phyloP scores from a whole-genome alignment of 2,113 vertebrate genomes.

The Bettongia penicillata region DNA sequence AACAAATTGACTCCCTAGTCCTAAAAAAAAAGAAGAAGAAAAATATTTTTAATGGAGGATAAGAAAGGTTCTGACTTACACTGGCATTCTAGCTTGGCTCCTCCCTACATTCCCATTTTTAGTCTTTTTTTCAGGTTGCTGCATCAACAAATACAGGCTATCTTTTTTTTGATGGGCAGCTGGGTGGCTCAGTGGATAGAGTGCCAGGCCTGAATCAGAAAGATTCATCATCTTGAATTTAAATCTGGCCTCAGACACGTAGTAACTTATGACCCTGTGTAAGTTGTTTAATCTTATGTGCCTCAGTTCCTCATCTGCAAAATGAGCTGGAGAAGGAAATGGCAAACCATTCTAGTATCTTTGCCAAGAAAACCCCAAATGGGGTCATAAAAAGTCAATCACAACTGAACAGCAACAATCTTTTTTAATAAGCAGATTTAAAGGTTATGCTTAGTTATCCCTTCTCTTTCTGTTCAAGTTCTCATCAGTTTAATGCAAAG shows the following conservation, averaged over 20 bases:
- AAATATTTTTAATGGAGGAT: not conserved
- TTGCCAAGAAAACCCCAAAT: not conserved
- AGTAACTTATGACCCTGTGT: no score
- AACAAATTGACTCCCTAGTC: not conserved
- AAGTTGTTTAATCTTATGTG: no score
- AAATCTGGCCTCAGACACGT: no score
- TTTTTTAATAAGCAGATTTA: not conserved
- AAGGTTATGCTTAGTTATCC: not conserved
- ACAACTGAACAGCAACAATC: not conserved
- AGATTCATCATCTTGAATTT: no score
- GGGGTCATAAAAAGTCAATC: not conserved
- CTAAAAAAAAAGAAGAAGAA: not conserved
- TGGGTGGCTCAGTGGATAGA: no score
- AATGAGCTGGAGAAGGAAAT: no score
- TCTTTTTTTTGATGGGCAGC: not conserved
- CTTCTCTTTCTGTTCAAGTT: not conserved
- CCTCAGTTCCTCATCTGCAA: no score
- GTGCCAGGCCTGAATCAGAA: no score
- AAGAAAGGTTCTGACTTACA: not conserved
- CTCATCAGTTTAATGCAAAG: slow-evolving; percentile 25
- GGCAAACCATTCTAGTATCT: no score
- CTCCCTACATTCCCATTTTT: not conserved
- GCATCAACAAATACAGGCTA: not conserved
- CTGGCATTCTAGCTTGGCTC: not conserved
- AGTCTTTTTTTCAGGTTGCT: not conserved